phyloP scores from a whole-genome alignment of 2,113 vertebrate genomes.

The Capra hircus region DNA sequence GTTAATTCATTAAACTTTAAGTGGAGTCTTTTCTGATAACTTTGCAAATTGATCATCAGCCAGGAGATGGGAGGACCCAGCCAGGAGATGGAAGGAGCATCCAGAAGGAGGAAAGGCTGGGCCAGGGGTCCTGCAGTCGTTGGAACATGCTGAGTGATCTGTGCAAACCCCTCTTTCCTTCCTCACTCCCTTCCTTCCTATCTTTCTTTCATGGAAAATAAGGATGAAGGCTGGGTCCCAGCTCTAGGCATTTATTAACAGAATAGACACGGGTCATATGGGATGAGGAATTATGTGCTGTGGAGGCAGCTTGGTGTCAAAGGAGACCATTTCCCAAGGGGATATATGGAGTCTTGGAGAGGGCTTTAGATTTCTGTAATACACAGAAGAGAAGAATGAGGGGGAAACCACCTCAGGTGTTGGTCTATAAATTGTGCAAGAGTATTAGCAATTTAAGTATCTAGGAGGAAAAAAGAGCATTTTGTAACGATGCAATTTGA shows the following conservation, averaged over 20 bases:
- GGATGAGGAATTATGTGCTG: neutral
- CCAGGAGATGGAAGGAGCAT: neutral
- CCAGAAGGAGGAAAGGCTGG: neutral
- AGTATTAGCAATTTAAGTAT: neutral
- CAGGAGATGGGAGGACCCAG: neutral
- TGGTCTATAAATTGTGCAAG: neutral
- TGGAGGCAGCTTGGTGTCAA: neutral
- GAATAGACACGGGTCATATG: neutral
- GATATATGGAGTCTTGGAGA: neutral
- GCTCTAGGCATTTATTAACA: neutral
- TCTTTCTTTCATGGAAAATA: neutral
- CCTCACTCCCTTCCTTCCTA: neutral
- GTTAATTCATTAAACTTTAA: neutral
- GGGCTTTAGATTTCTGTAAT: rapidly evolving
- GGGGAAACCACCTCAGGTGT: neutral
- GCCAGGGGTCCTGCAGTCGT: neutral
- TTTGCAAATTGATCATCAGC: neutral
- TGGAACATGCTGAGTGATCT: too few species aligned
- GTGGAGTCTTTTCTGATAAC: neutral
- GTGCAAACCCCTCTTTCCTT: neutral
- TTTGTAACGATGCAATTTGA: neutral
- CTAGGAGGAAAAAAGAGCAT: neutral
- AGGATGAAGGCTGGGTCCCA: neutral
- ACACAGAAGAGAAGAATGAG: neutral
- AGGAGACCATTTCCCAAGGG: neutral